phyloP scores from a whole-genome alignment of 2,113 vertebrate species.

The Mungos mungo region DNA sequence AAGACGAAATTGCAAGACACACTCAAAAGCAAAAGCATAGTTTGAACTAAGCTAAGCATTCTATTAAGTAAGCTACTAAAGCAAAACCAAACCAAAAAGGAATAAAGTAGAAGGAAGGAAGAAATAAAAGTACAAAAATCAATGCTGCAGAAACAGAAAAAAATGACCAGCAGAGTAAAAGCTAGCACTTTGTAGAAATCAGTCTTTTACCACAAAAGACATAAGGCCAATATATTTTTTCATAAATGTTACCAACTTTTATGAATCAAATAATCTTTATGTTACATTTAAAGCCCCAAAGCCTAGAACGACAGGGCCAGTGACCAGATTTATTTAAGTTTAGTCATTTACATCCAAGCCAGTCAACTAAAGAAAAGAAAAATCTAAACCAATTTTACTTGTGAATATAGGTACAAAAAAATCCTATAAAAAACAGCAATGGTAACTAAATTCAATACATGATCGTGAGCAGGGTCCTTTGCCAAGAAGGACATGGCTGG shows the following conservation, averaged over 20 bases:
- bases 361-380: not conserved
- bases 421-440: not conserved
- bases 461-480: not conserved
- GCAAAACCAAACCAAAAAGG: no score
- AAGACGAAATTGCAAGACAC: not conserved
- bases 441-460: not conserved
- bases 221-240: not conserved
- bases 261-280: not conserved
- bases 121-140: not conserved
- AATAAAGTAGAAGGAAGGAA: not conserved
- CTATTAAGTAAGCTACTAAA: not conserved
- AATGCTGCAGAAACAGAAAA: not conserved
- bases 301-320: not conserved
- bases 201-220: not conserved
- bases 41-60: not conserved
- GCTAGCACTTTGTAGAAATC: not conserved
- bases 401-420: not conserved
- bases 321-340: not conserved
- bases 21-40: not conserved
- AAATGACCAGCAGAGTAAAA: not conserved
- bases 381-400: not conserved
- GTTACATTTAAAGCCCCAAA: not conserved
- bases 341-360: not conserved
- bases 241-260: not conserved
- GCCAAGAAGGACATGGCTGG: not conserved